Percentiles rank a stretch among this genome's conserved stretches.
Conservation (phyloP, 1,140 invertebrate species). For the Formica selysi region DNA sequence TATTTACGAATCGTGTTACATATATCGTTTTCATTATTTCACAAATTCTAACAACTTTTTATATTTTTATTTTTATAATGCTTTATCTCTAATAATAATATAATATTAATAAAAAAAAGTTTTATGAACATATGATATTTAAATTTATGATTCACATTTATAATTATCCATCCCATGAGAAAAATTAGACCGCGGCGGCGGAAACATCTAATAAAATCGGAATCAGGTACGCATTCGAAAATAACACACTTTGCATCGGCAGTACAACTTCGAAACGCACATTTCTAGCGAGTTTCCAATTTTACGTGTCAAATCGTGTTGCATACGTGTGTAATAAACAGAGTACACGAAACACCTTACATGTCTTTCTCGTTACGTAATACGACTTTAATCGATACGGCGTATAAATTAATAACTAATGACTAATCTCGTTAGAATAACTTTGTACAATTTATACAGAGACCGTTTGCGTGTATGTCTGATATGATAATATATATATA, state of each 20-base stretch:
- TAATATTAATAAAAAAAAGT: neutral
- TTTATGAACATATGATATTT: neutral
- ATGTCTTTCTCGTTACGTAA: conserved; percentile 18
- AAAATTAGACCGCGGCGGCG: neutral
- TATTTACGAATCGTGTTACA: neutral
- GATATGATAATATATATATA: conserved; percentile 82
- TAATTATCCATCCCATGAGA: neutral
- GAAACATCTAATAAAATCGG: conserved; percentile 31
- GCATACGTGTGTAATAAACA: conserved; percentile 10
- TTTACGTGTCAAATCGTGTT: neutral
- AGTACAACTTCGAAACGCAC: conserved; percentile 41
- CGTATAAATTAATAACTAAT: conserved; percentile 77
- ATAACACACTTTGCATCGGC: conserved; percentile 26
- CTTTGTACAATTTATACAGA: conserved; percentile 84
- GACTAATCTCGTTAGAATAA: conserved; percentile 79
- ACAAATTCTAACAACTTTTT: neutral
- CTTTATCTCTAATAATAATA: neutral
- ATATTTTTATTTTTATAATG: neutral
- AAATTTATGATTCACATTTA: neutral
- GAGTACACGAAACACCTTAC: conserved; percentile 36
- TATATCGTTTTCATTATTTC: neutral
- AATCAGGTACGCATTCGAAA: conserved; percentile 45
- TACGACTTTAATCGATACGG: conserved; percentile 43
- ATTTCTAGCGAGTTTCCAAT: conserved; percentile 38
- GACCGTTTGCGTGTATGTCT: conserved; percentile 73